Evolutionary conservation across 2,888 invertebrate species (phyloP).

Genomic region (Odontothrips loti): DNA sequence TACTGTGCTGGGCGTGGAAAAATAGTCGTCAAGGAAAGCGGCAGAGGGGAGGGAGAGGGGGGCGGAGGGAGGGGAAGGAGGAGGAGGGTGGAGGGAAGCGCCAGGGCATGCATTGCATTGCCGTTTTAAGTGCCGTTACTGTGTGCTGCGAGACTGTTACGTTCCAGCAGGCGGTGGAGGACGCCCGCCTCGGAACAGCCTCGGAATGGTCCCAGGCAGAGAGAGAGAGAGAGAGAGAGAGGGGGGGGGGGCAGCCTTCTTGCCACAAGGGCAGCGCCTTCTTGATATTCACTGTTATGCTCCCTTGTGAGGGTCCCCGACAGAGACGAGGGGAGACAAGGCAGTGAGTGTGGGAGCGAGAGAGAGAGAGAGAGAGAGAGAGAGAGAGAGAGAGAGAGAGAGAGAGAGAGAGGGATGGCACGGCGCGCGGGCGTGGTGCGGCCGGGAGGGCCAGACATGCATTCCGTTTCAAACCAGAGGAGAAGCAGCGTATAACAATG

Average conservation of each 20-base stretch:
- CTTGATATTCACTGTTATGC: conserved; percentile 24
- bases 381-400: no score
- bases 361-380: no score
- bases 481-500: no score
- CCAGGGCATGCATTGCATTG: not conserved
- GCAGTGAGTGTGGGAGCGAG: not conserved
- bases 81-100: not conserved
- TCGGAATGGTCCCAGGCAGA: not conserved
- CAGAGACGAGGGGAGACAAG: not conserved
- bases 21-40: no score
- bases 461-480: no score
- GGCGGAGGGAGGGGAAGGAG: not conserved
- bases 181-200: not conserved
- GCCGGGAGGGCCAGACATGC: no score
- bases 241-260: not conserved
- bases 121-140: conserved; percentile 19
- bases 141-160: not conserved
- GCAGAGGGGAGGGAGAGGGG: no score
- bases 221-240: not conserved
- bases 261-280: conserved; percentile 12
- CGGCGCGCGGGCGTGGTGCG: no score
- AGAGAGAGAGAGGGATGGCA: no score
- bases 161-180: not conserved
- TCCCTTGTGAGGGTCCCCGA: conserved; percentile 1
- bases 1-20: no score